These are phyloP conservation scores for Ptilorrhoa leucosticta DNA, from an alignment of 2,113 vertebrate genomes.

Conservation along the genomic window DNA sequence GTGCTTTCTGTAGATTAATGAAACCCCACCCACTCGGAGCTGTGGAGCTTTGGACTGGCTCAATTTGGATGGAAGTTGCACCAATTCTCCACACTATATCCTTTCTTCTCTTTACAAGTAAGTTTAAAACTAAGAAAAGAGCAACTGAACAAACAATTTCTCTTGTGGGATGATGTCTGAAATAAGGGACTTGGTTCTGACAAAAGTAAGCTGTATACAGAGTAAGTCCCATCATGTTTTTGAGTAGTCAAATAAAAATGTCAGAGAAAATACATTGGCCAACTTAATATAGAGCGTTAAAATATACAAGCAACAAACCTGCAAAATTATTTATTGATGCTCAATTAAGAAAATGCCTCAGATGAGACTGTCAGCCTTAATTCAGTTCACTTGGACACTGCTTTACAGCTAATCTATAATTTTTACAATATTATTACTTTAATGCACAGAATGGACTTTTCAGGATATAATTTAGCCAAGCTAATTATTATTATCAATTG, in stretches of 20 bases:
- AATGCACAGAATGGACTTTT: background rate
- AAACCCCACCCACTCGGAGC: constrained; percentile 35
- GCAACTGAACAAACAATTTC: background rate
- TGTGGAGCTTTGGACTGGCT: constrained; percentile 76
- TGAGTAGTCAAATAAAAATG: background rate
- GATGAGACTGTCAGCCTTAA: background rate
- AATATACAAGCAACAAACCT: background rate
- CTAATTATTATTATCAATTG: background rate
- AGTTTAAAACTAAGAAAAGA: background rate
- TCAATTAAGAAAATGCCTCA: background rate
- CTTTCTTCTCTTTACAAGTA: constrained; percentile 64
- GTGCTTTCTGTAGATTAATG: constrained; percentile 73
- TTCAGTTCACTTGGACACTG: background rate
- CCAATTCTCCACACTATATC: background rate
- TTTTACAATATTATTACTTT: background rate
- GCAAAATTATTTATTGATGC: background rate
- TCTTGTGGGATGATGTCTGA: background rate
- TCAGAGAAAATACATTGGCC: background rate
- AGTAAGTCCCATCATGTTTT: background rate
- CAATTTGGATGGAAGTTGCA: constrained; percentile 66
- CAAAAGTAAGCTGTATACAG: background rate
- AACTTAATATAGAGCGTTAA: background rate
- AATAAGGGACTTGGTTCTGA: background rate
- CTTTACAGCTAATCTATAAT: background rate
- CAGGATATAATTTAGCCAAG: background rate